A percentile compares a stretch with the other conserved stretches of the same genome.
These are phyloP conservation scores for Pantherophis vulpinus DNA, from an alignment of 2,797 vertebrate genomes.

Conservation along the genomic window DNA sequence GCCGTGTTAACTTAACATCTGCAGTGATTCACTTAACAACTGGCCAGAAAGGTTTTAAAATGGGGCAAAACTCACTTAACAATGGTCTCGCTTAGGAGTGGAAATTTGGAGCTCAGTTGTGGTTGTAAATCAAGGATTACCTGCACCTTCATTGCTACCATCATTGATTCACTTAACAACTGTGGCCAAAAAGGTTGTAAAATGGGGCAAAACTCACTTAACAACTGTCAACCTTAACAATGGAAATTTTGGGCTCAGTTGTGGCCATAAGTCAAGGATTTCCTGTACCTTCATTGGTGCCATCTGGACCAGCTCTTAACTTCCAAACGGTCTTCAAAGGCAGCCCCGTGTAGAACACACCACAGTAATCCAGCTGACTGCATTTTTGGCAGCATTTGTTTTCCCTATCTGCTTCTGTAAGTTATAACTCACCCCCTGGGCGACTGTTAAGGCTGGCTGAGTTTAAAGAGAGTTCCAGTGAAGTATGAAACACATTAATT, in stretches of 20 bases:
- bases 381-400: conserved; percentile 17
- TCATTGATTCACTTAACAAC: too few relatives aligned
- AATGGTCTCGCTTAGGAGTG: too few relatives aligned
- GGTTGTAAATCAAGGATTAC: too few relatives aligned
- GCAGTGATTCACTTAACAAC: too few relatives aligned
- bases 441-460: not conserved
- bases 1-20: too few relatives aligned
- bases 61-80: too few relatives aligned
- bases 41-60: too few relatives aligned
- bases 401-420: not conserved
- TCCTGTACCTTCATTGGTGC: not conserved
- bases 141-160: not conserved
- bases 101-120: not conserved
- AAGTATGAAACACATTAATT: not conserved
- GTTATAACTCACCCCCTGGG: not conserved
- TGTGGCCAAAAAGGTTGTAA: too few relatives aligned
- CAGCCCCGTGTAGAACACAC: not conserved
- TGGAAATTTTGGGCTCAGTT: too few relatives aligned
- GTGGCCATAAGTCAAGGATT: too few relatives aligned
- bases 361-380: not conserved
- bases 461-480: not conserved
- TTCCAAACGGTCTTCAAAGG: not conserved
- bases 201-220: too few relatives aligned
- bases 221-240: too few relatives aligned
- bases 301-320: not conserved